These are phyloP conservation scores for Apodemus speciosus DNA, from an alignment of 2,113 vertebrate genomes.

Conservation along the genomic window DNA sequence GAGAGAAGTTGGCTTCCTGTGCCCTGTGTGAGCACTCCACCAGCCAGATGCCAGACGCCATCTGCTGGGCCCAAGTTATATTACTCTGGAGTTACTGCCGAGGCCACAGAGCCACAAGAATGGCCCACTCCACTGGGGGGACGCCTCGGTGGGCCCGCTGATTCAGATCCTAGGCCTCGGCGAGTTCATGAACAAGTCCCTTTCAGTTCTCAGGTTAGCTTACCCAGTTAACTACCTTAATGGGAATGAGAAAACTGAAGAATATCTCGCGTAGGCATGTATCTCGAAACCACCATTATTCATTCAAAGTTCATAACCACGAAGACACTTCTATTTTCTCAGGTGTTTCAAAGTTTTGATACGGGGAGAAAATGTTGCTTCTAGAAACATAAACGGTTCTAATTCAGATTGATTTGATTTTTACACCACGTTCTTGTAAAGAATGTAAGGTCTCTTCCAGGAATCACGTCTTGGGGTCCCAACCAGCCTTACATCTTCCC, in stretches of 20 bases:
- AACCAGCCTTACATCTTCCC: neutral
- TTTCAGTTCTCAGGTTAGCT: neutral
- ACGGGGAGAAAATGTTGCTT: slow-evolving; percentile 17
- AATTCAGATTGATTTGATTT: slow-evolving; percentile 3
- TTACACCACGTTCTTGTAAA: neutral
- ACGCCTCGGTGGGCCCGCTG: neutral
- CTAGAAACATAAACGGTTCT: slow-evolving; percentile 19
- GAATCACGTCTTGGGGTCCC: neutral
- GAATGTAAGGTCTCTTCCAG: neutral
- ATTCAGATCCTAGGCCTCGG: neutral
- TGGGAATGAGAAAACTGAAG: slow-evolving; percentile 23
- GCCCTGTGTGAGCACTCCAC: neutral
- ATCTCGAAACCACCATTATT: slow-evolving; percentile 51
- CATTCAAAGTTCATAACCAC: slow-evolving; percentile 28
- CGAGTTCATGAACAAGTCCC: slow-evolving; percentile 1
- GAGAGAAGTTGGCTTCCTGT: neutral
- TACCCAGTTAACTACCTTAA: neutral
- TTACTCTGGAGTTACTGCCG: neutral
- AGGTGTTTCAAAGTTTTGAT: slow-evolving; percentile 49
- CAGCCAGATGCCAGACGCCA: slow-evolving; percentile 65
- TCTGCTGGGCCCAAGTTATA: slow-evolving; percentile 59
- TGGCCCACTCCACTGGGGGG: fast-evolving
- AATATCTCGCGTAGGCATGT: neutral
- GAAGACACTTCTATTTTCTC: slow-evolving; percentile 35
- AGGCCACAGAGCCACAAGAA: neutral